Evolutionary conservation across 2,797 vertebrate genomes (phyloP).

Genomic region (Thunnus albacares): DNA sequence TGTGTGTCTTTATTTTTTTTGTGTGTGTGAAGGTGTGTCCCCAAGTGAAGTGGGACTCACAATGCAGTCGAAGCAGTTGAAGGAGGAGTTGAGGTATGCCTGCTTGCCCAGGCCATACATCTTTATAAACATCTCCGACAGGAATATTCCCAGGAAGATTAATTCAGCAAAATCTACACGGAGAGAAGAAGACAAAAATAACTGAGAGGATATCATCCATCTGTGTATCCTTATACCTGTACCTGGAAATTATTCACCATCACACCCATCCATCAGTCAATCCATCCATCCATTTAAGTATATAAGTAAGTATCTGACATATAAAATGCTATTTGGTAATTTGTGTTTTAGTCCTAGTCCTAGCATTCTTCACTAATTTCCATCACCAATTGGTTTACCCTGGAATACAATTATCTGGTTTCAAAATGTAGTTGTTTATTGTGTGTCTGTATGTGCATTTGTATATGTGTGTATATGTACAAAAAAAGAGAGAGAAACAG

Average conservation of each 20-base stretch:
- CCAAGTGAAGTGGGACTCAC: constrained; percentile 83
- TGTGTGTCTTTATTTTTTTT: neutral
- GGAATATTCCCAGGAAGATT: constrained; percentile 94
- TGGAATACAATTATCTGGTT: neutral
- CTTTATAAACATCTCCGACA: constrained; percentile 95
- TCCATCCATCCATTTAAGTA: neutral
- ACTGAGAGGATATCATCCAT: constrained; percentile 13
- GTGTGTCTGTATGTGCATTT: neutral
- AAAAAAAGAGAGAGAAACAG: neutral
- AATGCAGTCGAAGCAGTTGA: constrained; percentile 98
- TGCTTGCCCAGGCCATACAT: constrained; percentile 95
- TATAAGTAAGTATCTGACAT: neutral
- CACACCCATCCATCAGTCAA: neutral
- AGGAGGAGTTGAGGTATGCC: constrained; percentile 97
- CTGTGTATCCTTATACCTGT: neutral
- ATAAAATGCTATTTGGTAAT: neutral
- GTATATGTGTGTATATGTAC: neutral
- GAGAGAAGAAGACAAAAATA: neutral
- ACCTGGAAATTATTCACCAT: neutral
- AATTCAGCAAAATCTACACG: constrained; percentile 91
- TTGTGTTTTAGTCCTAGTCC: neutral
- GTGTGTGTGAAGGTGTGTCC: neutral
- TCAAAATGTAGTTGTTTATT: neutral
- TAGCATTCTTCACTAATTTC: too few relatives aligned
- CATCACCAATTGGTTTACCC: neutral